Evolutionary conservation across 1,140 invertebrate genomes (phyloP), one percentile per base, ranked within the genome.

Genomic region (Solenopsis fugax): DNA sequence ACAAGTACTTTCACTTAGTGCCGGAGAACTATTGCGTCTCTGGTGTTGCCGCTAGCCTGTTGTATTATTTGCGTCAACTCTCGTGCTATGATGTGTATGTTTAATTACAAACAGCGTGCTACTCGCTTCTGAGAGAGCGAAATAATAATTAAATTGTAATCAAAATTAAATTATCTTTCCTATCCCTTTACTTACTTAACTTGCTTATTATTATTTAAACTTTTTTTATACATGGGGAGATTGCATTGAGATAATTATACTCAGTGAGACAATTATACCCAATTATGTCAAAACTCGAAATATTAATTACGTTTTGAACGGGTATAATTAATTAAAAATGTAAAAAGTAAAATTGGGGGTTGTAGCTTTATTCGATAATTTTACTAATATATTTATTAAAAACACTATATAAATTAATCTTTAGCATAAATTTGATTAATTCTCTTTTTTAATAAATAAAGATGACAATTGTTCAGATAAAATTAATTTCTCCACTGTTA

Each of bases 61-160:
- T 29, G 16, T 45, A 37, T 58, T 41, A 69, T 10, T 37, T 60
- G 12, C 13, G 45, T 29, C 81, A 50, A 75, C 56, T 41, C 21
- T 81, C 71, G 21, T 48, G 48, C 10, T 24, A 18, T 48, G 48
- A 75, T 64, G 48, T 60, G 65, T 37, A 16, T 48, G n/a, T 84
- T 75, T 84, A 84, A 84, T 84, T 84, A 84, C n/a, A n/a, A 62
- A n/a, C 41, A 60, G 41, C 7, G 21, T 10, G 37, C 16, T 29
- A 16, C 10, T 60, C 7, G 54, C 10, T 45, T 54, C 34, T 13
- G 21, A 29, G 21, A 29, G 5, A 41, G 18, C 37, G 41, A 56
- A 58, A 45, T 56, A 56, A 45, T 37, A 13, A 69, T 50, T 50
- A 69, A 67, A 6, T 45, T 67, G 18, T 45, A 9, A 75, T 37